Evolutionary conservation across 2,888 invertebrate species (phyloP), one percentile per base, ranked within the genome.

Genomic region (Boloria euphrosyne): DNA sequence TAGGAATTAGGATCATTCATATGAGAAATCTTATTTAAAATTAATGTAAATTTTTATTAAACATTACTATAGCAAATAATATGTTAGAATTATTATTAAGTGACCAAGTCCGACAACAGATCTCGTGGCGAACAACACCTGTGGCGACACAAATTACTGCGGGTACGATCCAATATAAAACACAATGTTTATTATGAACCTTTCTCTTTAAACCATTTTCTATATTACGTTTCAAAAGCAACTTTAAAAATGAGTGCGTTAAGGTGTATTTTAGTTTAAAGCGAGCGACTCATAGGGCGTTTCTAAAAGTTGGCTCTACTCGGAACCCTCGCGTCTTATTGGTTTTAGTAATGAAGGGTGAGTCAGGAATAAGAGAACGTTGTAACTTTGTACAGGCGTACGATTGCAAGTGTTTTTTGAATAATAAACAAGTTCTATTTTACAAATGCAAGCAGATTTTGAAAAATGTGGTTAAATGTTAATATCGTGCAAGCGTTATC

Each of bases 281-380:
- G 17, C 27, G 61, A 59, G 66, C 64, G 69, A 74, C 67, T 77
- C 73, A 79, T 89, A 88, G 83, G 87, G 83, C 89, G 85, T 90
- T 88, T 79, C 82, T 78, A 60, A 73, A 75, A 73, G 79, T 72
- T 75, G 73, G 72, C 72, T 77, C 77, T 80, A 75, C 78, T 79
- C 76, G 71, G 81, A 85, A 88, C 86, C 86, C 89, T 87, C 83
- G 84, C 85, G 80, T 87, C 88, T 90, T 89, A 92, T 92, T 92
- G 91, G 91, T 87, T 90, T 90, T 86, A 80, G 79, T 81, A 75
- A 76, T 74, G 81, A 81, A 86, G 91, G 90, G 90, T 87, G 89
- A 89, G 84, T 75, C 79, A 77, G 77, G 78, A 78, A 79, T 74
- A 75, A 73, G 70, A 68, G 79, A 66, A 76, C 78, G 87, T 73